Base-by-base conservation (phyloP, 2,888 invertebrate species). In the Choristoneura rosaceana region DNA sequence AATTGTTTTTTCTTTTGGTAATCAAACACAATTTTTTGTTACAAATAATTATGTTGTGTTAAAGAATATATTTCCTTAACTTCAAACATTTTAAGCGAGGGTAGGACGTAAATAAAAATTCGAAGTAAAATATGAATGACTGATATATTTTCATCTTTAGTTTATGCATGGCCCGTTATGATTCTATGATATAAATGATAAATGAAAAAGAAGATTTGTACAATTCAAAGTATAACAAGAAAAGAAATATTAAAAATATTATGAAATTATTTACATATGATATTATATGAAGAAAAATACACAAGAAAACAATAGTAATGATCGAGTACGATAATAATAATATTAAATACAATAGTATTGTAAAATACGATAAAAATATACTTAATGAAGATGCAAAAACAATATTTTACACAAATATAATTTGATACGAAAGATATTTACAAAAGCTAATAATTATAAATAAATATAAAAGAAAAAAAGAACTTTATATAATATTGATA, bases 391-490 rank as follows among this genome's bases (percentile, higher is more conserved):
- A 87, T 88, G 87, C 84, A 85, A 91, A 88, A 91, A 91, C 69
- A 92, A 90, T 83, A 82, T 86, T 85, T 86, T 91, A 92, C 91
- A 81, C 84, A 43, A 43, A 92, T 76, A 92, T 91, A 92, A 73
- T 76, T 81, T 75, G 74, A 89, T 90, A 91, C 63, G 89, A 90
- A 92, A 85, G 77, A 85, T 92, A 93, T 93, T 91, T 93, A 93
- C 92, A 92, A 92, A 89, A 92, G 92, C 74, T 74, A 82, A 76
- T 74, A 78, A 76, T 67, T 71, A 78, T 65, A 76, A 74, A 75
- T 74, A 76, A 77, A 52, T 52, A 52, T 9, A 76, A 70, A 41
- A 65, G 70, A 45, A 77, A 71, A 81, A 61, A 78, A 69, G 73
- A 74, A 70, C 75, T 74, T 67, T 66, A 76, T 71, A 73, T 78